Evolutionary conservation across 1,140 invertebrate genomes (phyloP), one percentile per base, ranked within the genome.

Genomic region (Drosophila grimshawi): DNA sequence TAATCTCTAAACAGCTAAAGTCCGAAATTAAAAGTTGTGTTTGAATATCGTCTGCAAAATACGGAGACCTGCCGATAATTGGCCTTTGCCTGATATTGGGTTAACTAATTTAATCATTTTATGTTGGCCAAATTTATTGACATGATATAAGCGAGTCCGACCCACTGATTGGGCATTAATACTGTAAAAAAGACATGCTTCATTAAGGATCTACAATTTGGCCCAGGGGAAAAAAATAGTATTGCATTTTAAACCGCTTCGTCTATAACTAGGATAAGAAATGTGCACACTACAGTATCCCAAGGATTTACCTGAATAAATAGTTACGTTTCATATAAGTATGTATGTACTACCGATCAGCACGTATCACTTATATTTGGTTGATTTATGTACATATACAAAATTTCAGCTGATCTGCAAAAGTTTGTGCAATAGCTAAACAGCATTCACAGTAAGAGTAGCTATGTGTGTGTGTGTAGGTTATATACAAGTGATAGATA

Each of bases 351-450:
- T 57, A 41, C 35, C n/a, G 55, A 61, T 67, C 64, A 55, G 64
- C 48, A 67, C n/a, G 33, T 53, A 60, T 73, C 55, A 73, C 56
- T 73, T 73, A 60, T 68, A 55, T 67, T 73, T 73, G 64, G 55
- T 74, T 74, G 43, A 45, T 49, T 53, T 56, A 56, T 56, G 33
- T 56, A 74, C 37, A 61, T 49, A 48, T 43, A 62, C 37, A 43
- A 68, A 29, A 51, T 56, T 64, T 71, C 30, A 74, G 37, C 65
- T 69, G 53, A 57, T 57, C 39, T 53, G 32, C 29, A 8, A 43
- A 52, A 43, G 32, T 53, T 62, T 51, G 32, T 48, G 57, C 64
- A 68, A 55, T 46, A 72, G 69, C 32, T 60, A 10, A 60, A 46
- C 8, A 30, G 10, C 10, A 11, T 11, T 52, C 5, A 6, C 32